Percentiles rank a stretch among this genome's conserved stretches.
These are phyloP conservation scores for Cyaniris semiargus DNA, from an alignment of 2,888 invertebrate species.

Conservation along the genomic window DNA sequence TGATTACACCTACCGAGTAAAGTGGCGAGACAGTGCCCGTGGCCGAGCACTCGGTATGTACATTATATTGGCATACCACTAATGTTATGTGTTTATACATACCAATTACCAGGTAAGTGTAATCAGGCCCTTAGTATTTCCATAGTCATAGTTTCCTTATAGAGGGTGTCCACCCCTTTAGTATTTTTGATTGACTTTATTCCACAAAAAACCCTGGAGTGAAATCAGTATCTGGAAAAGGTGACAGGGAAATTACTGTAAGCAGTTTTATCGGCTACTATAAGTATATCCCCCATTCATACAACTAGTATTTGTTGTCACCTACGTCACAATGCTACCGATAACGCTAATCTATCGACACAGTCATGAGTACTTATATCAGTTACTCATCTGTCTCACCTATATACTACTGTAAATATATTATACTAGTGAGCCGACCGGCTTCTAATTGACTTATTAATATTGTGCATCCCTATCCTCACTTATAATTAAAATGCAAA, in stretches of 20 bases:
- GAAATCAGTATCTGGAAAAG: background rate
- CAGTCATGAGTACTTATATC: slow-evolving; percentile 3
- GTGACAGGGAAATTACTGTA: background rate
- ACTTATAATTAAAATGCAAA: no score
- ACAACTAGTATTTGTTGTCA: background rate
- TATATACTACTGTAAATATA: background rate
- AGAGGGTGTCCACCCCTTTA: background rate
- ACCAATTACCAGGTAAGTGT: no score
- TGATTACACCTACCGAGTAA: no score
- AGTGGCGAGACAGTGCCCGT: no score
- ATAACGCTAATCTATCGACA: background rate
- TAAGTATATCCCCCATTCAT: background rate
- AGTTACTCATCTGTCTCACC: background rate
- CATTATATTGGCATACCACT: no score
- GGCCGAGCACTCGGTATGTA: no score
- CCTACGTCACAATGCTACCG: background rate
- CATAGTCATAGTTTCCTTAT: background rate
- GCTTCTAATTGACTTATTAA: no score
- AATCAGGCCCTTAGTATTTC: background rate
- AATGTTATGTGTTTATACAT: no score
- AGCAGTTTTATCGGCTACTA: background rate
- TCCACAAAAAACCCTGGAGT: background rate
- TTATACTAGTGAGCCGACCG: background rate
- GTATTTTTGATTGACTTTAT: background rate
- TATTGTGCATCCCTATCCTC: no score